These are phyloP conservation scores for Morpho deidamia DNA, from an alignment of 2,888 invertebrate species.

Conservation along the genomic window DNA sequence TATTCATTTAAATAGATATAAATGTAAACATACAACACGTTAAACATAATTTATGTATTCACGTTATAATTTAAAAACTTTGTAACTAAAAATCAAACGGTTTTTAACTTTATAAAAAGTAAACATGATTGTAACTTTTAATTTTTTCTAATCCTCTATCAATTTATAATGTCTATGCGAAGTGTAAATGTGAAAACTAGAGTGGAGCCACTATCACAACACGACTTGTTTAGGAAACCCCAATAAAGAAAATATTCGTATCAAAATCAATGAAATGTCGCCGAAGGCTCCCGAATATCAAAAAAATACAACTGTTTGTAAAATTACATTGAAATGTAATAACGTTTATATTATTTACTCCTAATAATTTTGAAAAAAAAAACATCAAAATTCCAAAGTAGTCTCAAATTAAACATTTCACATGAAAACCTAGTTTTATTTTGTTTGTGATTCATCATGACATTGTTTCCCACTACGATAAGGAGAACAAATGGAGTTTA, in stretches of 20 bases:
- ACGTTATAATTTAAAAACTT: too few relatives aligned
- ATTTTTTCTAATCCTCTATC: not conserved
- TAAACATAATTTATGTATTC: too few relatives aligned
- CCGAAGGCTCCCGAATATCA: not conserved
- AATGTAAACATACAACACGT: too few relatives aligned
- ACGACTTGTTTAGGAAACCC: too few relatives aligned
- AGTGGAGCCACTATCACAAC: too few relatives aligned
- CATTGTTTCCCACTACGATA: not conserved
- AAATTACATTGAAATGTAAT: not conserved
- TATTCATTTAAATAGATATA: too few relatives aligned
- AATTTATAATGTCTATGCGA: not conserved
- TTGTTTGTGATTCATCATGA: not conserved
- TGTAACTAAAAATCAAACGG: too few relatives aligned
- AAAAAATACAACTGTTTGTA: slow-evolving; percentile 4
- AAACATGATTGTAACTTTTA: too few relatives aligned
- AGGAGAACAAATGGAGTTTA: too few relatives aligned
- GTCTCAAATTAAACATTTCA: slow-evolving; percentile 70
- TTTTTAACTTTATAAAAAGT: too few relatives aligned
- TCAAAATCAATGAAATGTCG: too few relatives aligned
- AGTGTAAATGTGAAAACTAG: slow-evolving; percentile 1
- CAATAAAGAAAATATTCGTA: too few relatives aligned
- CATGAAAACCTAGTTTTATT: slow-evolving; percentile 44
- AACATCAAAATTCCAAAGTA: slow-evolving; percentile 41
- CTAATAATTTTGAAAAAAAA: slow-evolving; percentile 35
- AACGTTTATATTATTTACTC: slow-evolving; percentile 1